These are phyloP conservation scores for Microctonus brassicae DNA, from an alignment of 2,888 invertebrate species.

Conservation along the genomic window DNA sequence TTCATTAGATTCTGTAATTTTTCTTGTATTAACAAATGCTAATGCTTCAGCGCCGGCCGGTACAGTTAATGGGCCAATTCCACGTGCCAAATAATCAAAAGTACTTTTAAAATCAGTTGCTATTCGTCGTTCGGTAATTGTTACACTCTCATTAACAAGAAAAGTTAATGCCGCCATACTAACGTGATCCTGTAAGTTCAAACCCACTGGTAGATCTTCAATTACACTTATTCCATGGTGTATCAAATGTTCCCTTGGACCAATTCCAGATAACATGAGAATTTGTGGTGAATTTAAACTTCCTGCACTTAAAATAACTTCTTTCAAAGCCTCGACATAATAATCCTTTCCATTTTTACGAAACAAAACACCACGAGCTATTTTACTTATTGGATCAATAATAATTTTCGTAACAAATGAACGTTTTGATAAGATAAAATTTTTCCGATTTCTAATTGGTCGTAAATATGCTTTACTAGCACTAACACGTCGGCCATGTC, in stretches of 20 bases:
- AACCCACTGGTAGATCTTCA: slow-evolving; percentile 81
- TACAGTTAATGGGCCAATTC: slow-evolving; percentile 80
- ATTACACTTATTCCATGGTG: slow-evolving; percentile 75
- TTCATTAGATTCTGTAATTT: not conserved
- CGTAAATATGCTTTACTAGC: slow-evolving; percentile 84
- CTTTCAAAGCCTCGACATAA: slow-evolving; percentile 75
- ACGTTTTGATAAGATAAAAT: slow-evolving; percentile 79
- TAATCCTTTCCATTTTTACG: slow-evolving; percentile 74
- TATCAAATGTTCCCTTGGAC: slow-evolving; percentile 76
- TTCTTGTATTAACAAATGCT: slow-evolving; percentile 80
- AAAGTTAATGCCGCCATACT: slow-evolving; percentile 82
- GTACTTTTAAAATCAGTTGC: slow-evolving; percentile 72
- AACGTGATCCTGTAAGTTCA: slow-evolving; percentile 86
- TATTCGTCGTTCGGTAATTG: slow-evolving; percentile 75
- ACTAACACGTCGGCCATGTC: slow-evolving; percentile 82
- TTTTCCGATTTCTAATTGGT: slow-evolving; percentile 76
- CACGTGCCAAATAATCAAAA: slow-evolving; percentile 75
- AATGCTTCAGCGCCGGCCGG: slow-evolving; percentile 85
- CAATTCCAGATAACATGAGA: slow-evolving; percentile 87
- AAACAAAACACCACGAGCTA: slow-evolving; percentile 79
- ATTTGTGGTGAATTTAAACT: slow-evolving; percentile 88
- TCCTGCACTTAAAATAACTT: slow-evolving; percentile 85
- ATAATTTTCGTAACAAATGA: slow-evolving; percentile 79
- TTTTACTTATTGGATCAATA: slow-evolving; percentile 75
- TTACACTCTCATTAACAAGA: slow-evolving; percentile 78